phyloP scores from a whole-genome alignment of 2,797 vertebrate genomes.

The Lophius americanus region DNA sequence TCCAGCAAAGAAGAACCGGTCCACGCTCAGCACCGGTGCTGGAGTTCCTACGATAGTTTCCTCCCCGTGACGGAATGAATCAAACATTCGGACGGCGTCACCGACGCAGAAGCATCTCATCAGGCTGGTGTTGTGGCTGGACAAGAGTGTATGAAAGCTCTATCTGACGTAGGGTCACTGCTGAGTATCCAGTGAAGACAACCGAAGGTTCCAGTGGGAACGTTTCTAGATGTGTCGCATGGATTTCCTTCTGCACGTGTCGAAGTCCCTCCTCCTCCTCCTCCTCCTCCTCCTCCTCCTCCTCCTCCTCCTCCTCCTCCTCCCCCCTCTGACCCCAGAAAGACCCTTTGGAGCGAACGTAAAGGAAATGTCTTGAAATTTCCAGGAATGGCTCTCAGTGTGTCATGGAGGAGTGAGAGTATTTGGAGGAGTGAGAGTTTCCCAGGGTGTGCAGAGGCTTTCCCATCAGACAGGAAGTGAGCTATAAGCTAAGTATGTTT shows the following conservation, averaged over 20 bases:
- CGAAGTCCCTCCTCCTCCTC: conserved; percentile 39
- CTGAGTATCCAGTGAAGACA: background rate
- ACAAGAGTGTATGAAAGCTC: too few species aligned
- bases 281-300: conserved; percentile 45
- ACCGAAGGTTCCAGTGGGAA: background rate
- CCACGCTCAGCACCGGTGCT: conserved; percentile 28
- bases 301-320: conserved; percentile 48
- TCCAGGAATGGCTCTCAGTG: conserved; percentile 61
- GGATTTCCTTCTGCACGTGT: conserved; percentile 8
- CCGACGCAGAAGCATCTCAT: too few species aligned
- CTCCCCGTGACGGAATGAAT: background rate
- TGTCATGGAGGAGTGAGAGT: conserved; percentile 27
- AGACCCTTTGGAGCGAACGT: conserved; percentile 47
- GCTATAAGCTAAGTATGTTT: conserved; percentile 48
- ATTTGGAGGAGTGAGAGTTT: conserved; percentile 17
- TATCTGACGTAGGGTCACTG: too few species aligned
- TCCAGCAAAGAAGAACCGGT: conserved; percentile 42
- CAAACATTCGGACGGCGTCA: background rate
- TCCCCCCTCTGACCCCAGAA: conserved; percentile 31
- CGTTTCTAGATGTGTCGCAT: background rate
- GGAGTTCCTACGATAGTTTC: conserved; percentile 22
- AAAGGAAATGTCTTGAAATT: conserved; percentile 58
- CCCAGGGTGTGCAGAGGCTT: conserved; percentile 17
- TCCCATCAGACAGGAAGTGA: conserved; percentile 47
- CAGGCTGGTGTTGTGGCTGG: too few species aligned